Base-by-base conservation (phyloP, 2,113 vertebrate genomes). In the Strix uralensis region DNA sequence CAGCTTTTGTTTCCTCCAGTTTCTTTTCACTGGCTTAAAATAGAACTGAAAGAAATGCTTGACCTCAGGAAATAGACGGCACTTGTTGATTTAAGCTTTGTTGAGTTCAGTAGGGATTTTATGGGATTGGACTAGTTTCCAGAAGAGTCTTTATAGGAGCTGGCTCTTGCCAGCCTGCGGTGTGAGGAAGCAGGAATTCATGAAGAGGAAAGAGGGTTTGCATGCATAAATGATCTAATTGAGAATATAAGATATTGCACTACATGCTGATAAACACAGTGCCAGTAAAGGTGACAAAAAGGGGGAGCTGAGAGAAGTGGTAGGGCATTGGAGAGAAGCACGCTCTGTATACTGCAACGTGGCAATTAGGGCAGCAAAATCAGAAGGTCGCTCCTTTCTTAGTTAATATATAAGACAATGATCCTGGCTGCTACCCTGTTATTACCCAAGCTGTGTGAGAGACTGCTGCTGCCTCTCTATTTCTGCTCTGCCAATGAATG, bases 11-110 rank as follows among this genome's bases (percentile, higher is more conserved):
- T 87, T 87, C 46, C 52, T 72, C 27, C 57, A 42, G 17, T 72
- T 89, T 88, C 59, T 86, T 93, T 91, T 86, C 70, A 46, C 13
- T 40, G 66, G 36, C 58, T 89, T 81, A 81, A 92, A 91, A 92
- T 40, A 57, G 66, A 89, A 49, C 32, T 58, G 54, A 55, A 87
- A 80, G 73, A 90, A 89, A 90, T 1, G 7, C 69, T 59, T 67
- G 83, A 82, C 66, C 66, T 77, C 38, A 51, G 81, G 70, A 94
- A 77, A 92, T 46, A 63, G 49, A 47, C 1, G 3, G 34, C 32
- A 69, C 34, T 84, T 86, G 49, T 84, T 87, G 84, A 44, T 72
- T 94, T 75, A 84, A 91, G 72, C 29, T 74, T 42, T 73, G 58
- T 27, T 82, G 32, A 26, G 30, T 86, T 86, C 52, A 46, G 25